These are phyloP conservation scores for Ailurus styani DNA, from an alignment of 2,113 vertebrate species.

Conservation along the genomic window DNA sequence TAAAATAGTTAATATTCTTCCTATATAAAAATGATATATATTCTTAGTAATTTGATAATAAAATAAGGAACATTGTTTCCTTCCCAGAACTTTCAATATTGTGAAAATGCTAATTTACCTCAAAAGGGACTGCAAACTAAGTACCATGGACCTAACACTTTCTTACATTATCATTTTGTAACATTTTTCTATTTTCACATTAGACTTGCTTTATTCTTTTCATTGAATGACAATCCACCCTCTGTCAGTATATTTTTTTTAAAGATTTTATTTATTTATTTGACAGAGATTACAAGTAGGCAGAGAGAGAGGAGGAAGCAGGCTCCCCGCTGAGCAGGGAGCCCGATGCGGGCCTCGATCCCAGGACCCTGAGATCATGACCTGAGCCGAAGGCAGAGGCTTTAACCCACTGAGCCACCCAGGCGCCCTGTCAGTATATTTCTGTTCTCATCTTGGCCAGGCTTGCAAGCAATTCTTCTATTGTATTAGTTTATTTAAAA, in stretches of 20 bases:
- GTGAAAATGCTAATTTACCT: not conserved
- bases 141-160: not conserved
- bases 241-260: not conserved
- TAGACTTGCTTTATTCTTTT: not conserved
- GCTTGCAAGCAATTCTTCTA: not conserved
- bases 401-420: too few relatives aligned
- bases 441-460: not conserved
- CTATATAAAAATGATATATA: not conserved
- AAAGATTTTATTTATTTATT: too few relatives aligned
- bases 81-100: not conserved
- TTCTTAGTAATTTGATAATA: not conserved
- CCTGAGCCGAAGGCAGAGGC: too few relatives aligned
- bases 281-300: too few relatives aligned
- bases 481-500: not conserved
- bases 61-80: not conserved
- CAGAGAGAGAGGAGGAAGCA: too few relatives aligned
- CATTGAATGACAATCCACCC: not conserved
- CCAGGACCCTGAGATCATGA: too few relatives aligned
- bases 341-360: too few relatives aligned
- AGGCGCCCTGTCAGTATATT: not conserved
- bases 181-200: not conserved
- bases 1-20: not conserved
- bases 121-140: not conserved
- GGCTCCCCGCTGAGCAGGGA: too few relatives aligned
- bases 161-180: not conserved